phyloP scores from a whole-genome alignment of 2,113 vertebrate genomes.

The Seriola aureovittata region DNA sequence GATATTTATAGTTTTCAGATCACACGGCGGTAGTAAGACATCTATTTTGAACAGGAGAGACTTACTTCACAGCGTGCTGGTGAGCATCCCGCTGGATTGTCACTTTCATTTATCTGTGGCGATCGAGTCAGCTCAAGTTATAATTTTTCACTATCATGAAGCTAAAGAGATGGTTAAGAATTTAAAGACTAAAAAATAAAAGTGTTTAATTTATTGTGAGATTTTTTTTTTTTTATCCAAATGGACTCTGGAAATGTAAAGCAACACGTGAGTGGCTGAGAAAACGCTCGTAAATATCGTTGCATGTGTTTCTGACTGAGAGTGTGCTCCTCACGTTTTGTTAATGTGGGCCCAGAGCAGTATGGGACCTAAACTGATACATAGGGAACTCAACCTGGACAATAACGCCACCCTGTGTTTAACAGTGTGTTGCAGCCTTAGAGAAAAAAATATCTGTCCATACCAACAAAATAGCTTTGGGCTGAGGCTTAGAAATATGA shows the following conservation, averaged over 20 bases:
- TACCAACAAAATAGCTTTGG: not conserved
- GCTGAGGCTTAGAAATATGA: not conserved
- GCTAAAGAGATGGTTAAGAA: not conserved
- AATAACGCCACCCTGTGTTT: conserved; percentile 72
- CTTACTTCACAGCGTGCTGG: not conserved
- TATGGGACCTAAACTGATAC: not conserved
- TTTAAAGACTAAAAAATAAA: not conserved
- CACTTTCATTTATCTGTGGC: not conserved
- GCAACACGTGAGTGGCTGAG: not conserved
- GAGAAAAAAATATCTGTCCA: not conserved
- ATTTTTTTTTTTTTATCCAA: not conserved
- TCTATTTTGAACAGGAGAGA: not conserved
- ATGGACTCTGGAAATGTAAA: not conserved
- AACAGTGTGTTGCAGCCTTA: conserved; percentile 15
- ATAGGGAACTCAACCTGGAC: conserved; percentile 29
- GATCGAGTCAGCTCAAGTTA: not conserved
- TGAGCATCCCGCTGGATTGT: not conserved
- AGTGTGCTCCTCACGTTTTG: not conserved
- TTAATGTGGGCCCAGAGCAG: not conserved
- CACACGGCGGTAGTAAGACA: not conserved
- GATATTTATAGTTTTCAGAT: conserved; percentile 16
- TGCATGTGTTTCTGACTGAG: conserved; percentile 3
- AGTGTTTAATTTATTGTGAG: not conserved
- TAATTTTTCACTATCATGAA: not conserved
- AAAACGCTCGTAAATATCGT: not conserved